Evolutionary conservation across 2,888 invertebrate species (phyloP), one percentile per base, ranked within the genome.

Genomic region (Steinernema carpocapsae): DNA sequence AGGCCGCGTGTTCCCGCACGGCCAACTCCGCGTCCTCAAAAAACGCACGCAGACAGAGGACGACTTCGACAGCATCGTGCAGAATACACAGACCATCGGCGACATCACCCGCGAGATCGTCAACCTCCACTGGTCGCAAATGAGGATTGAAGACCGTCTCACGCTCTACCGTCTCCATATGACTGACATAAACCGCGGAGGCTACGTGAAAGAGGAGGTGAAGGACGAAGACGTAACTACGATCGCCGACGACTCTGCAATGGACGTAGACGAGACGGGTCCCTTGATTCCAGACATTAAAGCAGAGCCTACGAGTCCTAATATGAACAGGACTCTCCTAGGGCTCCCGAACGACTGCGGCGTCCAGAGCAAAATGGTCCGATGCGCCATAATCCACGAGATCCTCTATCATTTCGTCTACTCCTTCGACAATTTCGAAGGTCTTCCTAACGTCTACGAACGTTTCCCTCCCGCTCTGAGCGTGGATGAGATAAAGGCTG

Each of bases 1-100:
- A 59, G 80, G 81, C 42, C 74, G 81, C n/a, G 79, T 85, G 1
- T 86, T 86, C 73, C 86, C 86, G 0, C 83, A 83, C 59, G 85
- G 85, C 42, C 84, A 84, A 72, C 73, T 76, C 32, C 74, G 81
- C 24, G 32, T 64, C 17, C 37, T 64, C 32, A 64, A 64, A 29
- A 71, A 71, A 43, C 32, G 43, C 24, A n/a, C 32, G 1, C 17
- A n/a, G 14, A 1, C 6, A 14, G 51, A 46, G 7, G 51, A 51
- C 7, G 17, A 6, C 12, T 17, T 1, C 17, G 71, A 71, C 1
- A 4, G 1, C 2, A 43, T n/a, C 7, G 3, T 24, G 14, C 19
- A 42, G 3, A 29, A 71, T 4, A 7, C 24, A 17, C 51, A 51
- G 46, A 24, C 26, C 2, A n/a, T 46, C 19, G 26, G 51, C 24